Percentiles rank a stretch among this genome's conserved stretches.
Evolutionary conservation across 92 coral and sea anemone genomes (phyloP).

Genomic region (Zoanthus solanderi): DNA sequence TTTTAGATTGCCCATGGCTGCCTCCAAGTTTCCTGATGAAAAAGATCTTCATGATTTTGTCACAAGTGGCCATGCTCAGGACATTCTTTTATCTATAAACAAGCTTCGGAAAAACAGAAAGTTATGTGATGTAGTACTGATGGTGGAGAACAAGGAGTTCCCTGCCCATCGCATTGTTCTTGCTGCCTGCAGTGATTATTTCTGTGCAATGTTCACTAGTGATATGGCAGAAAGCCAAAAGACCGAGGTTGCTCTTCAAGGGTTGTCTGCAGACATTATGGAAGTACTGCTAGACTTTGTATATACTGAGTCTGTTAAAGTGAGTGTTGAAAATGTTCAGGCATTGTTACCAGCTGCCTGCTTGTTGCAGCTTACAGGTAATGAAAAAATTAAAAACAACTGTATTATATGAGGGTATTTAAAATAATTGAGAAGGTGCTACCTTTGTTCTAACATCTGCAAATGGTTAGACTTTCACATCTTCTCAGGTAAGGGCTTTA

Average conservation of each 20-base stretch:
- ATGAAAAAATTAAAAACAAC: background rate
- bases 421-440: too few species aligned
- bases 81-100: slow-evolving; percentile 86
- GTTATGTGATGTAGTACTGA: slow-evolving; percentile 85
- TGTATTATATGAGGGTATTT: too few species aligned
- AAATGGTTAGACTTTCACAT: too few species aligned
- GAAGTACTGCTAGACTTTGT: slow-evolving; percentile 94
- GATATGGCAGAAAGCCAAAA: slow-evolving; percentile 96
- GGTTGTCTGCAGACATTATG: slow-evolving; percentile 92
- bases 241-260: slow-evolving; percentile 76
- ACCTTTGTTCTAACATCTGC: too few species aligned
- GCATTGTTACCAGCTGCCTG: slow-evolving; percentile 97
- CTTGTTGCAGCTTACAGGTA: slow-evolving; percentile 92
- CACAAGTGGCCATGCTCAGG: slow-evolving; percentile 86
- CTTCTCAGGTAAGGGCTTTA: too few species aligned
- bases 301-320: slow-evolving; percentile 95
- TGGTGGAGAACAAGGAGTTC: slow-evolving; percentile 81
- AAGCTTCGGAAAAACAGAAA: slow-evolving; percentile 76
- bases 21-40: slow-evolving; percentile 10
- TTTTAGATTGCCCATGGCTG: slow-evolving; percentile 1
- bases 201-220: slow-evolving; percentile 96
- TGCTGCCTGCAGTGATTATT: slow-evolving; percentile 96
- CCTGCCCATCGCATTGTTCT: slow-evolving; percentile 93
- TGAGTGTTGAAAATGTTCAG: slow-evolving; percentile 98
- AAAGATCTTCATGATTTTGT: slow-evolving; percentile 67